These are phyloP conservation scores for Ladona fulva DNA, from an alignment of 1,140 invertebrate genomes.

Conservation along the genomic window DNA sequence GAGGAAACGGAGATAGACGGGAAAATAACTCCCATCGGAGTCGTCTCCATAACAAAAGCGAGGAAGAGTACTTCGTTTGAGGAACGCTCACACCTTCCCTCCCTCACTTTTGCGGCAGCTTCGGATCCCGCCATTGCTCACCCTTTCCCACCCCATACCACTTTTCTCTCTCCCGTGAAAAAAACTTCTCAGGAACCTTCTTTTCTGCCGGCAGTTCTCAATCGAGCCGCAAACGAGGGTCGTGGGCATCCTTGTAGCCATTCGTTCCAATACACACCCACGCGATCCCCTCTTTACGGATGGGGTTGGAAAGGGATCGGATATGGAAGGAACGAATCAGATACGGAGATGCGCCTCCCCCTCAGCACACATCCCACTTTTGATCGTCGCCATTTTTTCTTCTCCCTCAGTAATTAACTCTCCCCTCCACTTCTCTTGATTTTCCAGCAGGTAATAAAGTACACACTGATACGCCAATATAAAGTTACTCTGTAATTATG, in stretches of 20 bases:
- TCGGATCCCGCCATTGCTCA: not conserved
- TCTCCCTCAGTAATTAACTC: too few relatives aligned
- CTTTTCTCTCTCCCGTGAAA: not conserved
- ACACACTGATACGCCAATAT: too few relatives aligned
- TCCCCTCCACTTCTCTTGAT: too few relatives aligned
- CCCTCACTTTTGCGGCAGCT: not conserved
- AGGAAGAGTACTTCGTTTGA: not conserved
- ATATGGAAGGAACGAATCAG: too few relatives aligned
- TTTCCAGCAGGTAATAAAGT: too few relatives aligned
- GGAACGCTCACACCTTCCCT: too few relatives aligned
- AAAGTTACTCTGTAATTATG: too few relatives aligned
- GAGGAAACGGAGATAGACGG: not conserved
- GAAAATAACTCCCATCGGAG: not conserved
- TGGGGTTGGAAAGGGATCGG: too few relatives aligned
- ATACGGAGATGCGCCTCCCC: too few relatives aligned
- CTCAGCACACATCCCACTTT: too few relatives aligned
- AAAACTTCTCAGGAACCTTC: not conserved
- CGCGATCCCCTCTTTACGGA: not conserved
- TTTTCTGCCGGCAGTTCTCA: not conserved
- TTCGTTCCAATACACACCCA: not conserved
- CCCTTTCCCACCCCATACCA: not conserved
- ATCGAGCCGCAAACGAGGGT: conserved; percentile 1
- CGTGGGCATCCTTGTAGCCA: not conserved
- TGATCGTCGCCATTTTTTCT: too few relatives aligned
- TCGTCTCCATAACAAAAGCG: not conserved